These are phyloP conservation scores for Brachypalpus laphriformis DNA, from an alignment of 2,888 invertebrate species.

Conservation along the genomic window DNA sequence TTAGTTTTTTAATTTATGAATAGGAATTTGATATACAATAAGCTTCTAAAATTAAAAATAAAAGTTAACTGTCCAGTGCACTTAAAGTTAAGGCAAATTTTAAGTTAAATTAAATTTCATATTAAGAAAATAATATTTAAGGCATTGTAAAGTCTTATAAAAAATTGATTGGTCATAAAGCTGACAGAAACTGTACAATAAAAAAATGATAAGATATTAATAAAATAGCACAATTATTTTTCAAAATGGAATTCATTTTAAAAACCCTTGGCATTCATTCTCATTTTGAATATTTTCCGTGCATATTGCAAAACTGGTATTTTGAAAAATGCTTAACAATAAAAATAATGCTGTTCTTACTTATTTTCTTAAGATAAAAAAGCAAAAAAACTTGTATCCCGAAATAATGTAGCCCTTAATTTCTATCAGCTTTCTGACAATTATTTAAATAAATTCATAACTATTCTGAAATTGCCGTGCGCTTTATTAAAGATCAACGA, in stretches of 20 bases:
- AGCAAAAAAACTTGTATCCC: too few species aligned
- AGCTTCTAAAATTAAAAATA: too few species aligned
- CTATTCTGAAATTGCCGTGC: conserved; percentile 4
- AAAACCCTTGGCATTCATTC: too few species aligned
- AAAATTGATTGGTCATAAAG: conserved; percentile 7
- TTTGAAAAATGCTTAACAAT: background rate
- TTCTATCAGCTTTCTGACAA: conserved; percentile 28
- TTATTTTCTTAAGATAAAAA: conserved; percentile 12
- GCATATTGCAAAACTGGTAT: background rate
- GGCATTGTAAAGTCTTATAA: background rate
- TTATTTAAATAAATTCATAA: conserved; percentile 3
- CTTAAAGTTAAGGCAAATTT: conserved; percentile 39
- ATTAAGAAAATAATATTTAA: background rate
- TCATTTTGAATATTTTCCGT: background rate
- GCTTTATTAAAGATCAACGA: conserved; percentile 51
- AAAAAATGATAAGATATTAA: background rate
- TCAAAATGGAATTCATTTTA: background rate
- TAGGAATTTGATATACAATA: conserved; percentile 22
- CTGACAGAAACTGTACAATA: conserved; percentile 2
- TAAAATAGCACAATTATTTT: too few species aligned
- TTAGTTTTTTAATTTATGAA: conserved; percentile 52
- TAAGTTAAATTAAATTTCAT: conserved; percentile 1
- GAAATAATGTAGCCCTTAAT: background rate
- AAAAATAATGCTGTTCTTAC: conserved; percentile 14
- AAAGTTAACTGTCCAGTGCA: conserved; percentile 55